Evolutionary conservation across 2,113 vertebrate species (phyloP), one percentile per base, ranked within the genome.

Genomic region (Heterotilapia buettikoferi): DNA sequence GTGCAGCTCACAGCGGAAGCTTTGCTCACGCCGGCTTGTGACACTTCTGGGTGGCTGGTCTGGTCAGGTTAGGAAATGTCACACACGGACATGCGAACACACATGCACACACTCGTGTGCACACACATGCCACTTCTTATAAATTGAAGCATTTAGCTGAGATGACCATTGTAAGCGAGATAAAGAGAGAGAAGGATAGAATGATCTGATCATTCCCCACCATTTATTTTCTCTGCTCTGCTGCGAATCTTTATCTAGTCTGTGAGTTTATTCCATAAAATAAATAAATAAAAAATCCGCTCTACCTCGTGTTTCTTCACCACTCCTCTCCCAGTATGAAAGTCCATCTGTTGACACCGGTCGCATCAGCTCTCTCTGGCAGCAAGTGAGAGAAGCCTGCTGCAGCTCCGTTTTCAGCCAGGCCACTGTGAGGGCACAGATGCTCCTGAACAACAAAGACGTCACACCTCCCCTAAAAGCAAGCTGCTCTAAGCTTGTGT

Each of bases 11-110:
- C 90, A 90, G 90, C 82, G 78, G 92, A 92, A 90, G 92, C 88
- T 93, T 92, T 86, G 86, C 89, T 94, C 93, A 90, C 14, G 61
- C 80, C 52, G 45, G 61, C 89, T 71, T 89, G 90, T 95, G 88
- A 92, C 92, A 93, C 91, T 95, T 94, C 91, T 93, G 91, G 95
- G 91, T 94, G 90, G 94, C 89, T 93, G 91, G 52, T 86, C 91
- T 90, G 90, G 93, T 90, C 88, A 90, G 38, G 84, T 78, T 57
- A n/a, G 53, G 52, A 87, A 90, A 82, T 83, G 40, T 86, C 79
- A 88, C 56, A 63, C 86, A 86, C 50, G 63, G 79, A 80, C 71
- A 68, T 79, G 87, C 40, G 73, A 68, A 86, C 81, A 54, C 81
- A 81, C 81, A 21, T 10, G 33, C 73, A 90, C 52, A 82, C 54